Percentiles rank a stretch among this genome's conserved stretches.
These are phyloP conservation scores for Podarcis lilfordi DNA, from an alignment of 2,797 vertebrate genomes.

Conservation along the genomic window DNA sequence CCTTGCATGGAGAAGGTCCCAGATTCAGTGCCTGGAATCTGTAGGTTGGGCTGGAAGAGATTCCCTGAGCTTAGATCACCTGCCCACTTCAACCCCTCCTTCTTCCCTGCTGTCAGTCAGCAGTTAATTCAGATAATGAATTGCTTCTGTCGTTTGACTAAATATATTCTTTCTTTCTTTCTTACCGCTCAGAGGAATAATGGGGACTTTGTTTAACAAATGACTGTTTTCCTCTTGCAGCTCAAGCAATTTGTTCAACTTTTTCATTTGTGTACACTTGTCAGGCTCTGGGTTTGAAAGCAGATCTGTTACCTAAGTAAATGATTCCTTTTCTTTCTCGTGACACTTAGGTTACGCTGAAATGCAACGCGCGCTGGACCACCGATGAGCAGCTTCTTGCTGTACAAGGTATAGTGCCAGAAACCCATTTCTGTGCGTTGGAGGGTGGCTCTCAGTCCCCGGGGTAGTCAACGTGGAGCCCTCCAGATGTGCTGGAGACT, in stretches of 20 bases:
- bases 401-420: conserved; percentile 85
- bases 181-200: neutral
- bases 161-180: neutral
- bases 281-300: conserved; percentile 23
- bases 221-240: neutral
- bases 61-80: neutral
- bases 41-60: too few species aligned
- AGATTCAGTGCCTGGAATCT: too few species aligned
- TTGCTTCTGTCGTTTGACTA: conserved; percentile 20
- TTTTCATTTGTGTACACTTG: conserved; percentile 33
- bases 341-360: conserved; percentile 83
- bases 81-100: neutral
- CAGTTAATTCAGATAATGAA: neutral
- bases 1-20: too few species aligned
- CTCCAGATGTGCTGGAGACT: neutral
- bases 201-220: conserved; percentile 29
- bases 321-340: conserved; percentile 27
- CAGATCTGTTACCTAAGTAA: conserved; percentile 35
- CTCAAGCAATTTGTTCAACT: conserved; percentile 34
- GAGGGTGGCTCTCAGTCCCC: neutral
- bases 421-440: conserved; percentile 1
- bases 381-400: conserved; percentile 93
- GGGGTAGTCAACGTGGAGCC: neutral
- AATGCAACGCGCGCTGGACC: conserved; percentile 92
- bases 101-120: neutral